A percentile compares a stretch with the other conserved stretches of the same genome.
These are phyloP conservation scores for Panthera tigris DNA, from an alignment of 2,113 vertebrate species.

Conservation along the genomic window DNA sequence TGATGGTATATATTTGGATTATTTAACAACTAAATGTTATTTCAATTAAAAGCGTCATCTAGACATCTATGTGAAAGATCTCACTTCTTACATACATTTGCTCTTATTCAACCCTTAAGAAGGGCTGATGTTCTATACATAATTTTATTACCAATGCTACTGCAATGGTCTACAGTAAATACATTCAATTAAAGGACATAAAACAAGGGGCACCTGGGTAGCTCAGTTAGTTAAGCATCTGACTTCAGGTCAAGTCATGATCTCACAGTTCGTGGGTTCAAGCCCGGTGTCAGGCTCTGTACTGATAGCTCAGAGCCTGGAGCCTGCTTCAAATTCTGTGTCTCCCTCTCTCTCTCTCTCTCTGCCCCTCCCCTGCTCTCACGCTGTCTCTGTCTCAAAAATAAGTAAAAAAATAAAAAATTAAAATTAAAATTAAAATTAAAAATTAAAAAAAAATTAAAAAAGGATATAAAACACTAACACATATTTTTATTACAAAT, in stretches of 20 bases:
- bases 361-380: no score
- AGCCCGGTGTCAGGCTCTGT: no score
- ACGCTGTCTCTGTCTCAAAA: no score
- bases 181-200: background rate
- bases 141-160: background rate
- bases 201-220: background rate
- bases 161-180: background rate
- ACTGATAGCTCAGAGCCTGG: no score
- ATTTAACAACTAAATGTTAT: background rate
- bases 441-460: no score
- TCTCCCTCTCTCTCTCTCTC: no score
- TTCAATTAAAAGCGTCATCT: background rate
- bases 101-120: background rate
- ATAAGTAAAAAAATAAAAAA: no score
- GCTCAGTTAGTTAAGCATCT: no score
- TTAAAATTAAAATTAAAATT: no score
- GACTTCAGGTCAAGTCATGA: no score
- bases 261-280: no score
- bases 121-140: background rate
- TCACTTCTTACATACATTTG: background rate
- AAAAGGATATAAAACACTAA: background rate
- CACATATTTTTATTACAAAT: background rate
- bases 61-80: background rate
- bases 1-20: background rate
- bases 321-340: no score